These are phyloP conservation scores for Miniopterus natalensis DNA, from an alignment of 2,113 vertebrate genomes.

Conservation along the genomic window DNA sequence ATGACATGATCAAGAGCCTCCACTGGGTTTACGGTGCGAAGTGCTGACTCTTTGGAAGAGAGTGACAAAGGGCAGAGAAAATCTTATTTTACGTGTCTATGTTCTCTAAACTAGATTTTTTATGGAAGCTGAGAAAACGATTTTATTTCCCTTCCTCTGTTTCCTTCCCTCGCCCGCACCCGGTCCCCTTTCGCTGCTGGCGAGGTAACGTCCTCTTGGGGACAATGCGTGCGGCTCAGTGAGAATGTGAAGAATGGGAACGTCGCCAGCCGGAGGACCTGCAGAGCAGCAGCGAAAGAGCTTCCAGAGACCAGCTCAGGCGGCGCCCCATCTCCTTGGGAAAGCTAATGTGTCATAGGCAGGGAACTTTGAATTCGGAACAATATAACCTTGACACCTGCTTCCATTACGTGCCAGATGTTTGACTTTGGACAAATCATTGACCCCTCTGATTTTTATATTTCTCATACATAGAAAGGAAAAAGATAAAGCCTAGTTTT, in stretches of 20 bases:
- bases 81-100: background rate
- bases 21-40: background rate
- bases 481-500: background rate
- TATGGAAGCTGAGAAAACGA: background rate
- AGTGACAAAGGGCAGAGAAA: background rate
- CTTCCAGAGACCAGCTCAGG: slow-evolving; percentile 34
- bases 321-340: background rate
- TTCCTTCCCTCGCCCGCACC: background rate
- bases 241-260: background rate
- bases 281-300: background rate
- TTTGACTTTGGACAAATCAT: background rate
- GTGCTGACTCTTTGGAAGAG: background rate
- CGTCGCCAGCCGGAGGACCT: background rate
- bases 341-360: background rate
- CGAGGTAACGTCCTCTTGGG: background rate
- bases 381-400: background rate
- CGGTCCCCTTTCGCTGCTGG: background rate
- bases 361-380: background rate
- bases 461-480: background rate
- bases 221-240: background rate
- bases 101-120: background rate
- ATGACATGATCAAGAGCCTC: background rate
- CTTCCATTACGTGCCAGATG: background rate
- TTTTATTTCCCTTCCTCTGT: background rate
- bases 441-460: background rate